These are phyloP conservation scores for Hipposideros larvatus DNA, from an alignment of 2,797 vertebrate genomes.

Conservation along the genomic window DNA sequence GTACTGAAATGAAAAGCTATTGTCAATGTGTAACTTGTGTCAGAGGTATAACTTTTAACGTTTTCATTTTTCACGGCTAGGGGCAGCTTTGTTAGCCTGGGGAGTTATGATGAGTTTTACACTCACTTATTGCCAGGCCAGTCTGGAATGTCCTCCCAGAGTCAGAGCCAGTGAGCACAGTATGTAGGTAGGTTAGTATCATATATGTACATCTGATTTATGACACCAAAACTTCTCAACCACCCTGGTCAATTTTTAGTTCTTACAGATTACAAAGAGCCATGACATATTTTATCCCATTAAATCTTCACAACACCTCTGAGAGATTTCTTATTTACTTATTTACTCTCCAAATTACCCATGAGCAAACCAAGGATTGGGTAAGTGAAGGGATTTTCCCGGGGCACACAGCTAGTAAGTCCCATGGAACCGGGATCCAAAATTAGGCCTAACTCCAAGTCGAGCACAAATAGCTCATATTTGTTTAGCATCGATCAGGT, in stretches of 20 bases:
- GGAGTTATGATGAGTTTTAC: background rate
- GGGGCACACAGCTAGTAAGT: background rate
- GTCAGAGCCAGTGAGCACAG: background rate
- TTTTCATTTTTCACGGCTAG: slow-evolving; percentile 13
- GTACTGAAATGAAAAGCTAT: slow-evolving; percentile 35
- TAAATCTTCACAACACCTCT: background rate
- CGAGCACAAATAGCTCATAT: background rate
- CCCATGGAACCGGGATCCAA: background rate
- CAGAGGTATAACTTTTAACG: slow-evolving; percentile 33
- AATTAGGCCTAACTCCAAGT: background rate
- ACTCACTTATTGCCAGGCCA: background rate
- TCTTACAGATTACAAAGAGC: background rate
- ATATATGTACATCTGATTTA: background rate
- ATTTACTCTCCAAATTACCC: background rate
- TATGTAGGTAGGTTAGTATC: background rate
- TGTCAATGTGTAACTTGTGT: slow-evolving; percentile 30
- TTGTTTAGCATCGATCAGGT: background rate
- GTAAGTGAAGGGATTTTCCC: background rate
- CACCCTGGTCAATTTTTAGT: background rate
- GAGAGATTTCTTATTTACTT: background rate
- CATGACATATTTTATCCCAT: background rate
- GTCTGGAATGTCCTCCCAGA: background rate
- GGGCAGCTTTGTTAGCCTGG: background rate
- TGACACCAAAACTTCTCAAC: background rate
- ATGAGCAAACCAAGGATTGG: background rate